phyloP scores from a whole-genome alignment of 2,888 invertebrate species.

The Hemithea aestivaria region DNA sequence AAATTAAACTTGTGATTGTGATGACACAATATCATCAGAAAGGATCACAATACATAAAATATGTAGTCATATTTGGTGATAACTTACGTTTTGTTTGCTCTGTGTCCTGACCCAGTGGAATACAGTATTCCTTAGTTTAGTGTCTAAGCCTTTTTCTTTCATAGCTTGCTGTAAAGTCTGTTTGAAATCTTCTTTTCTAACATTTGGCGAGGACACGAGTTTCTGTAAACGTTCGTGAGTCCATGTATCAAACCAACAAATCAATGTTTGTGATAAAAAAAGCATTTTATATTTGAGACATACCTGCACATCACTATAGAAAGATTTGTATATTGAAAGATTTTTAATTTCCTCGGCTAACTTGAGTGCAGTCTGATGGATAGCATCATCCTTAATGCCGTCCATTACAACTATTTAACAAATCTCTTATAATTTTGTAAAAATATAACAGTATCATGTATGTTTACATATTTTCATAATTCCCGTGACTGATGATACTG shows the following conservation, averaged over 20 bases:
- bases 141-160: constrained; percentile 88
- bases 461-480: constrained; percentile 63
- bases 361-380: constrained; percentile 87
- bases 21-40: too few species aligned
- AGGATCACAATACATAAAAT: too few species aligned
- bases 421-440: constrained; percentile 49
- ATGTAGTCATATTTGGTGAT: too few species aligned
- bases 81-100: constrained; percentile 65
- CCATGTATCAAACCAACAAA: too few species aligned
- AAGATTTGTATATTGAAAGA: constrained; percentile 85
- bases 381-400: constrained; percentile 78
- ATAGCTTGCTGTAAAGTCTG: constrained; percentile 86
- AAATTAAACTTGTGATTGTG: too few species aligned
- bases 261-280: not conserved
- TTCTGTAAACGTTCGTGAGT: constrained; percentile 71
- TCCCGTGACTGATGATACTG: constrained; percentile 40
- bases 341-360: constrained; percentile 89
- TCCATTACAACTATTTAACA: constrained; percentile 59
- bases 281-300: constrained; percentile 22
- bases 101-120: constrained; percentile 87
- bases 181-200: constrained; percentile 88
- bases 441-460: constrained; percentile 47
- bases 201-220: constrained; percentile 86
- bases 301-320: constrained; percentile 90
- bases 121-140: constrained; percentile 89